Evolutionary conservation across 2,113 vertebrate genomes (phyloP), one percentile per base, ranked within the genome.

Genomic region (Pluvianellus socialis): DNA sequence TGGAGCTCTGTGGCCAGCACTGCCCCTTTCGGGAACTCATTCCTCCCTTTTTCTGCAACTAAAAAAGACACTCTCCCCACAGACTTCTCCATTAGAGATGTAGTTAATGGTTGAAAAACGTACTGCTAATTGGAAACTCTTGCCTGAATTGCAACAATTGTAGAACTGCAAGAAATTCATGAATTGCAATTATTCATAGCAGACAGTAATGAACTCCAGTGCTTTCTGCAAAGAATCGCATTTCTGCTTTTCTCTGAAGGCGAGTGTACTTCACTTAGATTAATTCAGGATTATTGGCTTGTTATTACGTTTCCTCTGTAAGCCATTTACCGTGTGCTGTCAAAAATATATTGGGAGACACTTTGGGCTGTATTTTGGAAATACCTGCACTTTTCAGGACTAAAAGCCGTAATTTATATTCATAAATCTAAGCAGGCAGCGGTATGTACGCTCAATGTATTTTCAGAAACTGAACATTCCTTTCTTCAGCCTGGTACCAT

Each of bases 271-370:
- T 91, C 86, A 62, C 76, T 75, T 75, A 75, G 74, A 85, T 93
- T 93, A 90, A 96, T 96, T 94, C 86, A 90, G 92, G 67, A 92
- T 94, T 95, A 59, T 13, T 82, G 77, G 28, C 66, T 92, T 10
- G 27, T 72, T 93, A 50, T 10, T 89, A 50, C 27, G 76, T 62
- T 83, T 81, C 81, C 66, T 83, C 90, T 65, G 42, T 35, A 95
- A 86, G 82, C 68, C 79, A 88, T 81, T 87, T 85, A 55, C 86
- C 86, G 22, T 1, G 6, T 58, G 33, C 21, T 66, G 86, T 83
- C 93, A 88, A 50, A 91, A 92, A 79, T 16, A 40, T 0, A 88
- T 40, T 3, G 38, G 88, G 19, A 80, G 49, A 63, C 6, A 40
- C 70, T 53, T n/a, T 45, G 66, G 93, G 62, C 49, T 9, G 0